Conservation (phyloP, 2,888 invertebrate genomes). For the Osmoderma eremita region DNA sequence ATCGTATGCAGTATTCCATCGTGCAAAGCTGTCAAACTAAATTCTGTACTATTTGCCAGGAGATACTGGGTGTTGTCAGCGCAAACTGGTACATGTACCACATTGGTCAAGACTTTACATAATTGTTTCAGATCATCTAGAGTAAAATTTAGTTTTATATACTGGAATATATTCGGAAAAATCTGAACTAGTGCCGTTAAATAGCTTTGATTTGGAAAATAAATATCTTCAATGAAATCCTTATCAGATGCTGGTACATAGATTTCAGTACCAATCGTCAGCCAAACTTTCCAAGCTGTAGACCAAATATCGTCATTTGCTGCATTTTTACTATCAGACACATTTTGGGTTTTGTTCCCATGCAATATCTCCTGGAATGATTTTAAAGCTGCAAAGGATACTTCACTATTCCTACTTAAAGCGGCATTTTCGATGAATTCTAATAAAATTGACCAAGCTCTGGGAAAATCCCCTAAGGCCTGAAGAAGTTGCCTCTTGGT, state of each 20-base stretch:
- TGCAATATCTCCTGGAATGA: conserved; percentile 96
- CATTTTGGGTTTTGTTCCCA: conserved; percentile 66
- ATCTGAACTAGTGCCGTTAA: conserved; percentile 94
- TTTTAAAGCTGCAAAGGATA: conserved; percentile 94
- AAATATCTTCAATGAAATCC: conserved; percentile 68
- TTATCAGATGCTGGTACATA: conserved; percentile 69
- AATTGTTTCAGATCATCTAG: conserved; percentile 82
- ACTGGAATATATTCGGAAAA: conserved; percentile 93
- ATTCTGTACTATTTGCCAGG: conserved; percentile 77
- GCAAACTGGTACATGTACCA: conserved; percentile 83
- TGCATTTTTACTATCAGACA: conserved; percentile 58
- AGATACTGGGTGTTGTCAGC: conserved; percentile 84
- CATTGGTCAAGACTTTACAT: conserved; percentile 79
- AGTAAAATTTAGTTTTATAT: conserved; percentile 75
- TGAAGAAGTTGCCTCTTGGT: conserved; percentile 87
- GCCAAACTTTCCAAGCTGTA: conserved; percentile 88
- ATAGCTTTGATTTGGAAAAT: conserved; percentile 93
- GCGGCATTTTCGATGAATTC: conserved; percentile 96
- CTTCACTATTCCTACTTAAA: conserved; percentile 92
- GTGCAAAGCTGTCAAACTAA: conserved; percentile 83
- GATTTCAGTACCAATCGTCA: conserved; percentile 84
- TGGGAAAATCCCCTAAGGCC: conserved; percentile 88
- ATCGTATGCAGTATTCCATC: conserved; percentile 87
- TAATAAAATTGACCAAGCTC: conserved; percentile 92
- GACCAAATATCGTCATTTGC: conserved; percentile 75